Conservation (phyloP, 1,140 invertebrate genomes). For the Drosophila nikananu region DNA sequence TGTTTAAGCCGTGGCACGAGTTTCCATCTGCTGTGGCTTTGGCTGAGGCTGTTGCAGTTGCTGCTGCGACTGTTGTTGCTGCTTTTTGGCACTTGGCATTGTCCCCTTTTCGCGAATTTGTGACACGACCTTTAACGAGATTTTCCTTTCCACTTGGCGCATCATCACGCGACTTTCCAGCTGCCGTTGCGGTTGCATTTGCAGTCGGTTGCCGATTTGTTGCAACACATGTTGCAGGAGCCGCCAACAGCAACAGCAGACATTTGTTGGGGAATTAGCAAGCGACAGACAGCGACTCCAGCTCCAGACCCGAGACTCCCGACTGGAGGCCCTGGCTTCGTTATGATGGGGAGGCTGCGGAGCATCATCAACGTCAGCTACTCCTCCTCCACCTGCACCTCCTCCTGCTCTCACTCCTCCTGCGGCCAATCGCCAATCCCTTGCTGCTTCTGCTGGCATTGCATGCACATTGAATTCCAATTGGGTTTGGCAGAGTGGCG, state of each 20-base stretch:
- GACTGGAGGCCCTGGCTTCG: constrained; percentile 48
- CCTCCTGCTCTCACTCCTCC: constrained; percentile 16
- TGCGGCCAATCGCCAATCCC: constrained; percentile 13
- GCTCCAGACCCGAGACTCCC: constrained; percentile 7
- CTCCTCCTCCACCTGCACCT: constrained; percentile 47
- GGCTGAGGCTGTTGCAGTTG: background rate
- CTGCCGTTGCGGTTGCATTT: constrained; percentile 28
- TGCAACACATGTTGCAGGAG: constrained; percentile 68
- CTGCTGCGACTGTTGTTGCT: constrained; percentile 18
- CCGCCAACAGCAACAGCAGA: constrained; percentile 63
- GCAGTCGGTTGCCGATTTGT: constrained; percentile 65
- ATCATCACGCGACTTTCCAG: constrained; percentile 79
- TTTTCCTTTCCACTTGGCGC: constrained; percentile 77
- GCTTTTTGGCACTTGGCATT: constrained; percentile 62
- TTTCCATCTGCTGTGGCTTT: constrained; percentile 40
- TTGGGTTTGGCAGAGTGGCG: constrained; percentile 80
- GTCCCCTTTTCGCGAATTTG: constrained; percentile 66
- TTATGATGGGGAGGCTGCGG: constrained; percentile 55
- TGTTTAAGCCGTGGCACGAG: constrained; percentile 71
- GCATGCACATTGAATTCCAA: constrained; percentile 82
- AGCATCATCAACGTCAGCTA: constrained; percentile 70
- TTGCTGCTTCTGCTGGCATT: constrained; percentile 60
- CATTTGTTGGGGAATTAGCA: constrained; percentile 78
- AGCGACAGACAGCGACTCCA: constrained; percentile 51
- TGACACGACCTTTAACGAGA: constrained; percentile 81